phyloP scores from a whole-genome alignment of 2,113 vertebrate genomes.

The Tympanuchus pallidicinctus region DNA sequence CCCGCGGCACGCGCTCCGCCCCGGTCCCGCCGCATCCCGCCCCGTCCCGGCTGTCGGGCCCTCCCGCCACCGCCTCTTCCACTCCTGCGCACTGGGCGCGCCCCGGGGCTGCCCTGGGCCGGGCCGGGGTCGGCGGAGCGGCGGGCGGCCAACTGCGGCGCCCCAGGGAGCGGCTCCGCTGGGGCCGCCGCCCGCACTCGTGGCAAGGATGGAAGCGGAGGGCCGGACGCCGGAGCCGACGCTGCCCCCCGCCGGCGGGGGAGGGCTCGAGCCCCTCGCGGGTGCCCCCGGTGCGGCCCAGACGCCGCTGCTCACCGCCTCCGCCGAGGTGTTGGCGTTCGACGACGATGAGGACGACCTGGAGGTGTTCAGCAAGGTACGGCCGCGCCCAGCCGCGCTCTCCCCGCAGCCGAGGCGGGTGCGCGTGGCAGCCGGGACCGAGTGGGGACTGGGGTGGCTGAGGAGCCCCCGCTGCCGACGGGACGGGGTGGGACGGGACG shows the following conservation, averaged over 20 bases:
- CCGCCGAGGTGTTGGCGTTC: slow-evolving; percentile 67
- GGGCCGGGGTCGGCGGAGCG: background rate
- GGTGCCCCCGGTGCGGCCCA: background rate
- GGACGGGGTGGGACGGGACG: too few species aligned
- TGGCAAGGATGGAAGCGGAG: slow-evolving; percentile 67
- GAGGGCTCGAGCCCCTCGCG: background rate
- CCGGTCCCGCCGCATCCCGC: background rate
- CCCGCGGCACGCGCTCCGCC: rapidly evolving
- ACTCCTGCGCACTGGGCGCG: background rate
- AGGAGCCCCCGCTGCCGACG: too few species aligned
- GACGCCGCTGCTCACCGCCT: slow-evolving; percentile 2
- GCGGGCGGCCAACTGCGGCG: background rate
- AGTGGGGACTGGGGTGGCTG: too few species aligned
- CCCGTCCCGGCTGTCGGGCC: background rate
- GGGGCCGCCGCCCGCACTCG: background rate
- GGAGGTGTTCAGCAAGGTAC: slow-evolving; percentile 85
- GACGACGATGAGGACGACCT: slow-evolving; percentile 83
- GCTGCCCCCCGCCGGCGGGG: background rate
- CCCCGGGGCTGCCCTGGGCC: background rate
- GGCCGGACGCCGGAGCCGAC: background rate
- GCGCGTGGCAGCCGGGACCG: too few species aligned
- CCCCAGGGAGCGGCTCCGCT: background rate
- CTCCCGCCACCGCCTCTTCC: background rate
- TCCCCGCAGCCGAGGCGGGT: too few species aligned
- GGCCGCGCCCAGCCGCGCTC: background rate